Percentiles rank a stretch among this genome's conserved stretches.
Conservation (phyloP, 2,113 vertebrate genomes). For the Callionymus lyra region DNA sequence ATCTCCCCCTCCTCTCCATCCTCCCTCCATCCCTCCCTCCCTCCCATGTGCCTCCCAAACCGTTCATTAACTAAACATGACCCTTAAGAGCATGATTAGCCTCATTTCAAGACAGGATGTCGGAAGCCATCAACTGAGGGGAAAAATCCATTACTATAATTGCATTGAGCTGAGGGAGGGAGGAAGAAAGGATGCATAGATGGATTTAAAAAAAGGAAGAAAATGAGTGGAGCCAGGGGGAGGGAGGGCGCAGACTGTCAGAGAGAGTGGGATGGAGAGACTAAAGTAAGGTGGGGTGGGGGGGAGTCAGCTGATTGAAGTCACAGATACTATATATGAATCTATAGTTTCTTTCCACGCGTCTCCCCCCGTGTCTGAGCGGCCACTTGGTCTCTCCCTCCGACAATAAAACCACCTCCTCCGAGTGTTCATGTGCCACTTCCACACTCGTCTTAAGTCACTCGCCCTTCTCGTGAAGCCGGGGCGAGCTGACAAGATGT, state of each 20-base stretch:
- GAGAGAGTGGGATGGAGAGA: slow-evolving; percentile 28
- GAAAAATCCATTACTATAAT: slow-evolving; percentile 94
- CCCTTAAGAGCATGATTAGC: slow-evolving; percentile 94
- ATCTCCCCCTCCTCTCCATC: too few species aligned
- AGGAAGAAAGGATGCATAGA: slow-evolving; percentile 51
- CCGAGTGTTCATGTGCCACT: slow-evolving; percentile 86
- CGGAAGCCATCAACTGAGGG: slow-evolving; percentile 85
- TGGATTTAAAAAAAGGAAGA: slow-evolving; percentile 57
- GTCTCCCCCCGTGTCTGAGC: slow-evolving; percentile 56
- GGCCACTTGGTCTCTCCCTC: slow-evolving; percentile 87
- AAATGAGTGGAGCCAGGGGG: slow-evolving; percentile 55
- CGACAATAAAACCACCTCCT: slow-evolving; percentile 96
- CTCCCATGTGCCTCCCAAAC: slow-evolving; percentile 59
- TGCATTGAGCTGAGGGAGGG: slow-evolving; percentile 74
- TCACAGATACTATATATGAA: slow-evolving; percentile 48
- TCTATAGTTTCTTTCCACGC: slow-evolving; percentile 67
- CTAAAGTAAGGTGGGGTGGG: slow-evolving; percentile 12
- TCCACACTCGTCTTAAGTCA: slow-evolving; percentile 70
- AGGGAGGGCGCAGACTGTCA: slow-evolving; percentile 46
- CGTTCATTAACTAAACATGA: slow-evolving; percentile 94
- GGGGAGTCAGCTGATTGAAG: slow-evolving; percentile 42
- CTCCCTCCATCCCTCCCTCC: slow-evolving; percentile 30
- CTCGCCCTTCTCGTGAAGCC: slow-evolving; percentile 20
- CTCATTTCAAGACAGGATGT: slow-evolving; percentile 89
- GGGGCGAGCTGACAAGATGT: slow-evolving; percentile 36